Evolutionary conservation across 2,888 invertebrate species (phyloP).

Genomic region (Argyra leucocephala): DNA sequence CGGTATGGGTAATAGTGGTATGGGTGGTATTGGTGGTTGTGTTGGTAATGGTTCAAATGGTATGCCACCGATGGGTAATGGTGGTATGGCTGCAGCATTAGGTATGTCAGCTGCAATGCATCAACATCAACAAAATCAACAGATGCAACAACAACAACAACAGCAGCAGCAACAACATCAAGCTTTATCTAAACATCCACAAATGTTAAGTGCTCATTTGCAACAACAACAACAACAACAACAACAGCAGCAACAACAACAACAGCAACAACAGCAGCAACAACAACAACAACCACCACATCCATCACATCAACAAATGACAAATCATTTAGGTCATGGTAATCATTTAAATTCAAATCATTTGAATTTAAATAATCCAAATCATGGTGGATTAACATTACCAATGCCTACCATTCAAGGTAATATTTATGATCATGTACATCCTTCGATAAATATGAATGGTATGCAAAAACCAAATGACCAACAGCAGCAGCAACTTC

Average conservation of each 20-base stretch:
- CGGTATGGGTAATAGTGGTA: conserved; percentile 43
- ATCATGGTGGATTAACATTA: conserved; percentile 35
- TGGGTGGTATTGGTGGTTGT: conserved; percentile 43
- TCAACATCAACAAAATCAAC: conserved; percentile 43
- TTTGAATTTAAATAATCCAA: conserved; percentile 38
- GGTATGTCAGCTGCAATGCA: conserved; percentile 19
- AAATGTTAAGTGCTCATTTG: conserved; percentile 44
- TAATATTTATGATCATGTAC: conserved; percentile 42
- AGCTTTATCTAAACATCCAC: conserved; percentile 44
- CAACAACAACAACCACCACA: conserved; percentile 34
- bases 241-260: conserved; percentile 45
- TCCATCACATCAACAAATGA: conserved; percentile 48
- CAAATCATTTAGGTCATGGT: conserved; percentile 32
- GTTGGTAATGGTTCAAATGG: conserved; percentile 39
- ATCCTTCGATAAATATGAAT: conserved; percentile 35
- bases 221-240: conserved; percentile 47
- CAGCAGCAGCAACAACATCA: conserved; percentile 48
- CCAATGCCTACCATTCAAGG: conserved; percentile 37
- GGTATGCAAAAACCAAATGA: conserved; percentile 29
- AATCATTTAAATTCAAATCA: conserved; percentile 39
- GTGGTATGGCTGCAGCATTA: conserved; percentile 32
- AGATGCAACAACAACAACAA: conserved; percentile 43
- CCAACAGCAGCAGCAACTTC: conserved; percentile 17
- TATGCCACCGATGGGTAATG: conserved; percentile 38
- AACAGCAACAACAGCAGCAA: conserved; percentile 44